Percentiles rank a stretch among this genome's conserved stretches.
Conservation (phyloP, 1,140 invertebrate species). For the Theocolax elegans region DNA sequence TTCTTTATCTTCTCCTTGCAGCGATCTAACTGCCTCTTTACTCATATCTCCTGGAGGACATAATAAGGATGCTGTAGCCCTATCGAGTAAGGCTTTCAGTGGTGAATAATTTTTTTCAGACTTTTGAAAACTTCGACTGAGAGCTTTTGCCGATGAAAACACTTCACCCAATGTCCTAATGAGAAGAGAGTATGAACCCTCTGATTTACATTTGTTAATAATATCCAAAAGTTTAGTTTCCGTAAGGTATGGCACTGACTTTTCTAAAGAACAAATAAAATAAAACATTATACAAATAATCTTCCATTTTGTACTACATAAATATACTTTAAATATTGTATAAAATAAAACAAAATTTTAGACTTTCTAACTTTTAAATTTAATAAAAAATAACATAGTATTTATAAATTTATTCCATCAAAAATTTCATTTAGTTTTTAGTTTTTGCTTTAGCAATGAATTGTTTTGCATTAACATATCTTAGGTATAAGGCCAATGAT, state of each 20-base stretch:
- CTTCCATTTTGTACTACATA: not conserved
- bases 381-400: constrained; percentile 2
- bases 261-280: constrained; percentile 51
- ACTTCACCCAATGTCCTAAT: constrained; percentile 77
- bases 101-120: constrained; percentile 63
- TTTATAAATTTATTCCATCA: constrained; percentile 1
- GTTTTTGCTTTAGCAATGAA: constrained; percentile 25
- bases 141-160: constrained; percentile 77
- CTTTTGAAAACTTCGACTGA: constrained; percentile 77
- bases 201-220: constrained; percentile 74
- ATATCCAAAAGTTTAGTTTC: constrained; percentile 75
- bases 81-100: constrained; percentile 66
- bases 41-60: constrained; percentile 66
- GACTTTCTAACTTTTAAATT: constrained; percentile 3
- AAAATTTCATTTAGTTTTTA: constrained; percentile 26
- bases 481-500: constrained; percentile 51
- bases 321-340: not conserved
- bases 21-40: constrained; percentile 76
- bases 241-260: constrained; percentile 71
- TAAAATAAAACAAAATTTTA: not conserved
- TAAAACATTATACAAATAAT: not conserved
- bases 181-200: constrained; percentile 73
- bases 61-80: constrained; percentile 61
- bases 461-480: constrained; percentile 48
- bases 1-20: constrained; percentile 88